Conservation (phyloP, 1,140 invertebrate genomes). For the Drosophila novamexicana region DNA sequence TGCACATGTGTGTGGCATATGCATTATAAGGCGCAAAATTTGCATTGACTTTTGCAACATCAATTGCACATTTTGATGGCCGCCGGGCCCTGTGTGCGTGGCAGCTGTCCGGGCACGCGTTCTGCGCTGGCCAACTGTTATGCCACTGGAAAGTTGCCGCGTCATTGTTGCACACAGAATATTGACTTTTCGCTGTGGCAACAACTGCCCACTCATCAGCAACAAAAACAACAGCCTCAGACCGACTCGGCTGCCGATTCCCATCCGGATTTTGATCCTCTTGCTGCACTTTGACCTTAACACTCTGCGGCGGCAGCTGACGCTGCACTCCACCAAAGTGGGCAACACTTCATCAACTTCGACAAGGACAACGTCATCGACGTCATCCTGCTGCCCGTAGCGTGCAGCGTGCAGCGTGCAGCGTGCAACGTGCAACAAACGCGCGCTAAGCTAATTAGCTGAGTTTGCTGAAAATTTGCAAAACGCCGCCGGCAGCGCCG, state of each 20-base stretch:
- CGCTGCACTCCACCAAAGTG: slow-evolving; percentile 32
- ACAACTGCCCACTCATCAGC: slow-evolving; percentile 68
- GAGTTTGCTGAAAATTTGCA: slow-evolving; percentile 52
- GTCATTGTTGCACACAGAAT: slow-evolving; percentile 43
- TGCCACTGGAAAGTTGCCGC: slow-evolving; percentile 39
- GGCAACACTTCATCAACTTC: slow-evolving; percentile 46
- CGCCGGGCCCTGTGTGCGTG: not conserved
- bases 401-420: slow-evolving; percentile 3
- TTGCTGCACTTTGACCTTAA: slow-evolving; percentile 54
- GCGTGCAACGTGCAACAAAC: not conserved
- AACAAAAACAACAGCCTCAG: slow-evolving; percentile 5
- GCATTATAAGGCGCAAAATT: slow-evolving; percentile 44
- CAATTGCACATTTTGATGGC: not conserved
- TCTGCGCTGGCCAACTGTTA: slow-evolving; percentile 24
- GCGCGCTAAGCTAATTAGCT: slow-evolving; percentile 69
- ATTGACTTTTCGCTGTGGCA: slow-evolving; percentile 13
- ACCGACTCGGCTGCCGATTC: not conserved
- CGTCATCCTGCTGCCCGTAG: not conserved
- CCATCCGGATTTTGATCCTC: not conserved
- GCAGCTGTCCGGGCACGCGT: slow-evolving; percentile 42
- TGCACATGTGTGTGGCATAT: slow-evolving; percentile 7
- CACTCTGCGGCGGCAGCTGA: slow-evolving; percentile 33
- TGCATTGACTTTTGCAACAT: slow-evolving; percentile 47
- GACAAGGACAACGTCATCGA: not conserved
- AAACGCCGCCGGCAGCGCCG: slow-evolving; percentile 42